Conservation (phyloP, 2,113 vertebrate species). For the Xiphorhynchus elegans region DNA sequence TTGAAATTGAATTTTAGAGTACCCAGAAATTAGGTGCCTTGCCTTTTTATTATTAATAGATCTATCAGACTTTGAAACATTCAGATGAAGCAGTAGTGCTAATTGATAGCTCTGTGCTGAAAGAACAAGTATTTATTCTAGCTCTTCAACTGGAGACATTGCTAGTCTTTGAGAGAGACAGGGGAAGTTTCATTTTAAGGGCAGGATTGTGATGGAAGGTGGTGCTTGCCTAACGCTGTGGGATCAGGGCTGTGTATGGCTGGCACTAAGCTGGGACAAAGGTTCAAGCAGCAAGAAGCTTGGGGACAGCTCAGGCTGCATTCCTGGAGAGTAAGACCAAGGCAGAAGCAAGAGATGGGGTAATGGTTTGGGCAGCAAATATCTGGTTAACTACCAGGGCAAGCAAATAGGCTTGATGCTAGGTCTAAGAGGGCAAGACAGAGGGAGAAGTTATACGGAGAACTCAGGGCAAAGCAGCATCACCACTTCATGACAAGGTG, state of each 20-base stretch:
- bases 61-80: not conserved
- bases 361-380: not conserved
- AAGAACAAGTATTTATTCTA: not conserved
- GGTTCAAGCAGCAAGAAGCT: not conserved
- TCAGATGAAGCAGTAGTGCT: not conserved
- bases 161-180: not conserved
- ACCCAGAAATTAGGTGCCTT: not conserved
- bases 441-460: not conserved
- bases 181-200: not conserved
- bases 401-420: not conserved
- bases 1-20: constrained; percentile 7
- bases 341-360: not conserved
- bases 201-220: not conserved
- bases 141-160: not conserved
- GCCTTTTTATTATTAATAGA: not conserved
- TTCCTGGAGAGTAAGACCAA: not conserved
- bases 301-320: not conserved
- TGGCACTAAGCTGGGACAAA: not conserved
- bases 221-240: rapidly evolving
- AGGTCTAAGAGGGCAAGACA: not conserved
- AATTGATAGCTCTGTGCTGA: not conserved
- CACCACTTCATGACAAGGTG: rapidly evolving
- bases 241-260: not conserved
- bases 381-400: not conserved
- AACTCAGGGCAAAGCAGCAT: not conserved